Percentiles rank a stretch among this genome's conserved stretches.
Evolutionary conservation across 1,140 invertebrate species (phyloP).

Genomic region (Amyelois transitella): DNA sequence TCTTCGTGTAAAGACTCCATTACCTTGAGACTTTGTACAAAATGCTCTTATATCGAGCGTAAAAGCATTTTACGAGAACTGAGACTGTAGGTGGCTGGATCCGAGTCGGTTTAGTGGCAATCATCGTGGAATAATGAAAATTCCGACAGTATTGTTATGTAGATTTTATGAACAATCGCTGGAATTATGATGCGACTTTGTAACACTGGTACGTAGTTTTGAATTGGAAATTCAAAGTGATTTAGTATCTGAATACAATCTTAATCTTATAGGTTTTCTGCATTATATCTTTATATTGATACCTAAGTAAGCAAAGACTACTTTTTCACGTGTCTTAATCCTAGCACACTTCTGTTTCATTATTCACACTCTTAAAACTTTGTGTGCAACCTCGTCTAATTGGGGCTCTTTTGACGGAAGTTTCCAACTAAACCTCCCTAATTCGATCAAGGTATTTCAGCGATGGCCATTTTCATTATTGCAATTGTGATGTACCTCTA

Average conservation of each 20-base stretch:
- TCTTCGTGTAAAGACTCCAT: neutral
- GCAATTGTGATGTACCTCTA: no score
- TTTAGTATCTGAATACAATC: neutral
- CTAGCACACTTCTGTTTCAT: no score
- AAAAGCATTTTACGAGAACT: slow-evolving; percentile 19
- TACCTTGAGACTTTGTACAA: slow-evolving; percentile 14
- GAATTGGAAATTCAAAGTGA: neutral
- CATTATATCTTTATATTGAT: neutral
- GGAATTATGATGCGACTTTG: neutral
- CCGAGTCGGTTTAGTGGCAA: slow-evolving; percentile 5
- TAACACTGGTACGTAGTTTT: neutral
- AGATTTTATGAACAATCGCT: neutral
- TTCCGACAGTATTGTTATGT: neutral
- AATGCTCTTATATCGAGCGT: slow-evolving; percentile 21
- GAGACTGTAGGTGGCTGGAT: neutral
- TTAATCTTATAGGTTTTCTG: neutral
- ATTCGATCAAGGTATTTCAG: no score
- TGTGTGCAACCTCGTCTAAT: no score
- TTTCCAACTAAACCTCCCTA: no score
- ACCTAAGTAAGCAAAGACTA: no score
- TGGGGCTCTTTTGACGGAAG: no score
- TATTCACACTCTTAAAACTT: no score
- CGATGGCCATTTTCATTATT: no score
- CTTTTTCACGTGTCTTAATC: no score
- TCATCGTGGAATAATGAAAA: slow-evolving; percentile 1